Evolutionary conservation across 2,113 vertebrate species (phyloP).

Genomic region (Urocitellus parryii): DNA sequence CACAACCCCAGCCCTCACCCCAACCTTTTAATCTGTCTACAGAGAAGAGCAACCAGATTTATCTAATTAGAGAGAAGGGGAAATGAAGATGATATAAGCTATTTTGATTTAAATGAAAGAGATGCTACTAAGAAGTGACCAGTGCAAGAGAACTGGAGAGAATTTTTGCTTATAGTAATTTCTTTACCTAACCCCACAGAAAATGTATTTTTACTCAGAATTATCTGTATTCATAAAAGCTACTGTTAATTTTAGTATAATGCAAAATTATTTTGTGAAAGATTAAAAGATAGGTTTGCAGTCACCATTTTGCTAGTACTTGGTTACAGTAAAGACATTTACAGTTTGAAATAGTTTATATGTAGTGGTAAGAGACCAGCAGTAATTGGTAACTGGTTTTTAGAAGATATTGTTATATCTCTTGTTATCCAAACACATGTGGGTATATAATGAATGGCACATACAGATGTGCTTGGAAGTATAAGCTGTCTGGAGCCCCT

Average conservation of each 20-base stretch:
- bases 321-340: not conserved
- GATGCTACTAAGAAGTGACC: constrained; percentile 41
- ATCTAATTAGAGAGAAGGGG: constrained; percentile 67
- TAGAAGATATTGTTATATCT: not conserved
- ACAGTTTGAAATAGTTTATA: not conserved
- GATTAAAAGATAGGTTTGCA: not conserved
- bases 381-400: not conserved
- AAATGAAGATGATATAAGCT: constrained; percentile 7
- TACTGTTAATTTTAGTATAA: not conserved
- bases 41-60: constrained; percentile 7
- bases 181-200: constrained; percentile 31
- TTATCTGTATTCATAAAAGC: constrained; percentile 13
- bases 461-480: not conserved
- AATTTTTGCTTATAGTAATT: constrained; percentile 38
- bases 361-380: not conserved
- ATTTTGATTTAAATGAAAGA: constrained; percentile 63
- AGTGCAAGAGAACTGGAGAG: constrained; percentile 18
- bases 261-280: not conserved
- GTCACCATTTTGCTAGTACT: not conserved
- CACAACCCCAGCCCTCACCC: no score
- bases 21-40: constrained; percentile 32
- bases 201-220: not conserved
- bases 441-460: not conserved
- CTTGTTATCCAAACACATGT: not conserved
- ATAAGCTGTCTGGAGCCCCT: not conserved